These are phyloP conservation scores for Morone chrysops DNA, from an alignment of 2,113 vertebrate species.

Conservation along the genomic window DNA sequence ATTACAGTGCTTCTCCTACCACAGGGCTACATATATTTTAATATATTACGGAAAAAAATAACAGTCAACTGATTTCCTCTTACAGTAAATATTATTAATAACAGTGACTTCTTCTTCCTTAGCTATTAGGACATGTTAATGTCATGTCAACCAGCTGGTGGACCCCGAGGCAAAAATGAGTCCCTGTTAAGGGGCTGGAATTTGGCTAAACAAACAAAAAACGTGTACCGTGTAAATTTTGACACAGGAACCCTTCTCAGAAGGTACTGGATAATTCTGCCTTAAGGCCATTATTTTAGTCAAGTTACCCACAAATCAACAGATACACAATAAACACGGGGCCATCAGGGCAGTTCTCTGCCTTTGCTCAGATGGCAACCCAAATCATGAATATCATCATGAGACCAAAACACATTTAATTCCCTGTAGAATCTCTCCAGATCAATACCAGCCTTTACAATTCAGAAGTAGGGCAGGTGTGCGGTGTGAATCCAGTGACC, in stretches of 20 bases:
- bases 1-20: neutral
- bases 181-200: neutral
- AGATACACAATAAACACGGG: neutral
- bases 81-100: neutral
- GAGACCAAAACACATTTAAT: conserved; percentile 26
- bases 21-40: neutral
- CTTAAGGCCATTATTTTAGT: neutral
- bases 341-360: neutral
- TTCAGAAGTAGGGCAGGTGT: conserved; percentile 30
- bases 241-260: neutral
- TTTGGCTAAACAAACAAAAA: conserved; percentile 4
- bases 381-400: conserved; percentile 29
- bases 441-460: conserved; percentile 46
- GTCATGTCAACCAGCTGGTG: neutral
- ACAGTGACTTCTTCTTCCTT: neutral
- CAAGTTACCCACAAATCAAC: neutral
- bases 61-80: neutral
- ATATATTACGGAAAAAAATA: neutral
- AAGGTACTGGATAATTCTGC: neutral
- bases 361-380: neutral
- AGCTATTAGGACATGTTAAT: neutral
- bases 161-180: neutral
- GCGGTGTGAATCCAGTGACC: conserved; percentile 16
- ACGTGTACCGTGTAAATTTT: neutral
- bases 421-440: conserved; percentile 27